Evolutionary conservation across 2,888 invertebrate species (phyloP).

Genomic region (Harpagoxenus sublaevis): DNA sequence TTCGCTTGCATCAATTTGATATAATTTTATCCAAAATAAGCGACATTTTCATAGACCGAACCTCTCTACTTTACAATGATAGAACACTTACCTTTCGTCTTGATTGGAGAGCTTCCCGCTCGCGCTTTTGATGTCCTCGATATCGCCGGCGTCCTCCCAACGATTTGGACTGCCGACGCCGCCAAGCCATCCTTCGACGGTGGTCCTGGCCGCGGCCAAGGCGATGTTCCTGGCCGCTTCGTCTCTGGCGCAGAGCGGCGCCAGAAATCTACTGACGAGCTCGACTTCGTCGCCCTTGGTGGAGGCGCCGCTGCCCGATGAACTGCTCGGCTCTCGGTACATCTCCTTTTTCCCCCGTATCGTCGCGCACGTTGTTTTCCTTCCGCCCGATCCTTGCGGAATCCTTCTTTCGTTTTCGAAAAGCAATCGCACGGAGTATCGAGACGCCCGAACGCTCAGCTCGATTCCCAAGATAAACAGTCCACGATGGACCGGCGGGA

Average conservation of each 20-base stretch:
- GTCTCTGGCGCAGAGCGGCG: conserved; percentile 87
- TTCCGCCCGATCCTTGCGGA: conserved; percentile 38
- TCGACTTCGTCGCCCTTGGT: conserved; percentile 86
- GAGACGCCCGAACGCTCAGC: conserved; percentile 46
- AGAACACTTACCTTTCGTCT: conserved; percentile 78
- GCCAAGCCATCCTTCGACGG: conserved; percentile 87
- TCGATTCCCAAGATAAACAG: conserved; percentile 54
- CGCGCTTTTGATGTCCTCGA: conserved; percentile 76
- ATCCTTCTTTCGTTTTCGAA: conserved; percentile 36
- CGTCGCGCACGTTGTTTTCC: conserved; percentile 40
- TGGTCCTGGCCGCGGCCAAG: conserved; percentile 87
- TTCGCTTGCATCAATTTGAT: background rate
- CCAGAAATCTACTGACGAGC: conserved; percentile 87
- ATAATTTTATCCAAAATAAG: background rate
- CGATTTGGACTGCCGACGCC: conserved; percentile 87
- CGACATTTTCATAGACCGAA: background rate
- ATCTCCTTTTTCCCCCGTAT: conserved; percentile 68
- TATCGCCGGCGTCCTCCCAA: conserved; percentile 80
- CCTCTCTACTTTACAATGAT: background rate
- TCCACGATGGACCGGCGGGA: conserved; percentile 35
- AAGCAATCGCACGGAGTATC: conserved; percentile 47
- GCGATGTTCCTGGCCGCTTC: conserved; percentile 87
- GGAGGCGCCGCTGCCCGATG: conserved; percentile 77
- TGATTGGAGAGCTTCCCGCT: conserved; percentile 78
- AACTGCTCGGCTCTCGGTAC: conserved; percentile 80